These are phyloP conservation scores for Plectropomus leopardus DNA, from an alignment of 2,113 vertebrate species.

Conservation along the genomic window DNA sequence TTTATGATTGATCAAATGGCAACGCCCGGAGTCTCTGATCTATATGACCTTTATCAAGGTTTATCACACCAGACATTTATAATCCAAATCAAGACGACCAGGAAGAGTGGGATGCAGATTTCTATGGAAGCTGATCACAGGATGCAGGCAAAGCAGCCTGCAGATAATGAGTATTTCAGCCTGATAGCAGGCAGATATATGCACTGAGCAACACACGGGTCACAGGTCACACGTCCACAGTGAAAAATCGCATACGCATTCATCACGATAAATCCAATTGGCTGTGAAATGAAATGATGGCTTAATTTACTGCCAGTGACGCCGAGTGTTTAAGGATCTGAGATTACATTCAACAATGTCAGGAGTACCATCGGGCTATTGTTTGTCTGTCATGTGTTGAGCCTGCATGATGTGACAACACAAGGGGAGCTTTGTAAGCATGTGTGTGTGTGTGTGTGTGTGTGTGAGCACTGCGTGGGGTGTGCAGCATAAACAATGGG, in stretches of 20 bases:
- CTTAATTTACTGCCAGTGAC: slow-evolving; percentile 58
- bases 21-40: slow-evolving; percentile 56
- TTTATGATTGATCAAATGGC: slow-evolving; percentile 65
- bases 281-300: slow-evolving; percentile 48
- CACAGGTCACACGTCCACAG: slow-evolving; percentile 35
- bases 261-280: slow-evolving; percentile 39
- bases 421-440: slow-evolving; percentile 36
- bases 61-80: slow-evolving; percentile 55
- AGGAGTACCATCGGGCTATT: slow-evolving; percentile 42
- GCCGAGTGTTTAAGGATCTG: slow-evolving; percentile 38
- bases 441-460: slow-evolving; percentile 21
- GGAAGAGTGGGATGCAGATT: slow-evolving; percentile 1
- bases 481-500: slow-evolving; percentile 63
- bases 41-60: slow-evolving; percentile 57
- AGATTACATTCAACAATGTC: slow-evolving; percentile 63
- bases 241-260: slow-evolving; percentile 55
- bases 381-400: slow-evolving; percentile 59
- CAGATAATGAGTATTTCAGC: slow-evolving; percentile 21
- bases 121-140: slow-evolving; percentile 31
- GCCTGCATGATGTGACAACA: slow-evolving; percentile 47
- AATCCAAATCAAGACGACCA: slow-evolving; percentile 42
- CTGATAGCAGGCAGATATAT: slow-evolving; percentile 47
- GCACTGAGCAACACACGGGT: slow-evolving; percentile 43
- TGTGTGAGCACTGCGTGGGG: slow-evolving; percentile 4
- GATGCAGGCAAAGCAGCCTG: slow-evolving; percentile 14